Conservation (phyloP, 2,797 vertebrate genomes). For the Epinephelus awoara region DNA sequence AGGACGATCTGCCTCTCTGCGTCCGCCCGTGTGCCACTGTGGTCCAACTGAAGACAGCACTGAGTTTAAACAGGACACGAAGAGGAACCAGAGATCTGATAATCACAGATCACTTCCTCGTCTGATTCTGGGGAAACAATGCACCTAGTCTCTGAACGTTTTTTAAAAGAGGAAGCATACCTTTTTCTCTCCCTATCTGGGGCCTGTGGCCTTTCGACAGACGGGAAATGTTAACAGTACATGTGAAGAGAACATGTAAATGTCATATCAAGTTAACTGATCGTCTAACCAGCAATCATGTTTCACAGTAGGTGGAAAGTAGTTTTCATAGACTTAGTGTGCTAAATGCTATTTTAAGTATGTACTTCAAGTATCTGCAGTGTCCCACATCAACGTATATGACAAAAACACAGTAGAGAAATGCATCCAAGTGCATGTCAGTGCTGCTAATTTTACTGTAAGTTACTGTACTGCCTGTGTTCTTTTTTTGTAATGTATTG, state of each 20-base stretch:
- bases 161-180: constrained; percentile 81
- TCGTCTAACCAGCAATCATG: not conserved
- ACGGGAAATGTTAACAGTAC: not conserved
- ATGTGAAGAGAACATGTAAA: constrained; percentile 1
- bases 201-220: constrained; percentile 26
- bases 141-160: constrained; percentile 72
- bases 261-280: not conserved
- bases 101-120: constrained; percentile 81
- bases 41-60: constrained; percentile 29
- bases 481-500: not conserved
- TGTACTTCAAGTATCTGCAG: not conserved
- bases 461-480: too few relatives aligned
- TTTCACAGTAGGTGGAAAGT: not conserved
- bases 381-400: not conserved
- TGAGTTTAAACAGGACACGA: constrained; percentile 73
- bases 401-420: not conserved
- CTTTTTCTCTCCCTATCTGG: constrained; percentile 25
- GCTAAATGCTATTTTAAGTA: not conserved
- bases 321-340: not conserved
- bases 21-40: constrained; percentile 27
- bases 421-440: not conserved
- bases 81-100: constrained; percentile 82
- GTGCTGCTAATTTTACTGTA: not conserved
- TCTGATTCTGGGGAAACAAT: constrained; percentile 80
- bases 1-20: not conserved